Evolutionary conservation across 2,113 vertebrate genomes (phyloP).

Genomic region (Ceuthmochares aereus): DNA sequence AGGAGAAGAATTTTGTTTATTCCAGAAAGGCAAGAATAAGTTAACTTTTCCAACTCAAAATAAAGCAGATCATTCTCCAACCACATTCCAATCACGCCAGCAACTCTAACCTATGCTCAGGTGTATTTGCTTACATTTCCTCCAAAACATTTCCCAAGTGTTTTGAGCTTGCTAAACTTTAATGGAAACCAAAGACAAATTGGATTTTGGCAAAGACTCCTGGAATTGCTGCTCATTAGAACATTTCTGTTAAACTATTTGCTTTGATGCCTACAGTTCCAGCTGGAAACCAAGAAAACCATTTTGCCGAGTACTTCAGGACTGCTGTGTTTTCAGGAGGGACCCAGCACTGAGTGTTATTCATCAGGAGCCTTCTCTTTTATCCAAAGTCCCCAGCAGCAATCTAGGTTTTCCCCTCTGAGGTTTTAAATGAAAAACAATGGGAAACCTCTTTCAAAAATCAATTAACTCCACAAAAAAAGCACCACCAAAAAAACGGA

Average conservation of each 20-base stretch:
- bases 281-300: not conserved
- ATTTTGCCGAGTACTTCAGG: not conserved
- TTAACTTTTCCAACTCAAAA: not conserved
- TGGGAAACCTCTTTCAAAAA: not conserved
- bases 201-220: not conserved
- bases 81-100: not conserved
- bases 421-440: not conserved
- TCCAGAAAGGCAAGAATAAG: not conserved
- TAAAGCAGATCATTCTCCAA: not conserved
- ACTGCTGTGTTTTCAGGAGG: not conserved
- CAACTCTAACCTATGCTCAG: not conserved
- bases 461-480: not conserved
- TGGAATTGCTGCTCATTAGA: not conserved
- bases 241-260: not conserved
- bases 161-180: not conserved
- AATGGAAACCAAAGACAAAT: not conserved
- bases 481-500: not conserved
- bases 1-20: not conserved
- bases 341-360: not conserved
- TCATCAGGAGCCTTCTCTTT: not conserved
- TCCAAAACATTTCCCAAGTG: not conserved
- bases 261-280: not conserved
- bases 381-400: not conserved
- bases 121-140: not conserved
- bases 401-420: not conserved